Base-by-base conservation (phyloP, 2,113 vertebrate species). In the Saimiri boliviensis region DNA sequence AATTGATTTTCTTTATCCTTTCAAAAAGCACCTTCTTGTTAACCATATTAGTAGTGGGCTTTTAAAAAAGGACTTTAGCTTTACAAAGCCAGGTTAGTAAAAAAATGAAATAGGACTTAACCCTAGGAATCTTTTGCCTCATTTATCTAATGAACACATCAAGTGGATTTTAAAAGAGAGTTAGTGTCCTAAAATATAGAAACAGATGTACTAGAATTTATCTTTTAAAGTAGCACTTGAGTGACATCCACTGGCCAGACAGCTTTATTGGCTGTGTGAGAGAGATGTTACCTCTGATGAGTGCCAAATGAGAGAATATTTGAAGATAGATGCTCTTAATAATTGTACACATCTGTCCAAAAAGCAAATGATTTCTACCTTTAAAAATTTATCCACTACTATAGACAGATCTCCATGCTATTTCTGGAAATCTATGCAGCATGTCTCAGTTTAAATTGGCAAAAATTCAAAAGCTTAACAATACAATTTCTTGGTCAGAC, bases 241-340 rank as follows among this genome's bases (percentile, higher is more conserved):
- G 98, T 97, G 98, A 97, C 98, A 95, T 86, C 98, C 73, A 70
- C 97, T 98, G 98, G 94, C 86, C 77, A 93, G 49, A 92, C 52
- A 45, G 60, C 25, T 42, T 73, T 23, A n/a, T 79, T 66, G 94
- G 35, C n/a, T 27, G 0, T 14, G 52, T 19, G 71, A 74, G 47
- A 63, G 58, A 20, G 11, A 6, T 8, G 6, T 47, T 27, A 32
- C 8, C n/a, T 17, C 40, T 30, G 30, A 14, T 4, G 30, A 42
- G 63, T 37, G 40, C 54, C 71, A 58, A 37, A 47, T 7, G 6
- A 49, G 54, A 66, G 45, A 81, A 35, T 19, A 25, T 13, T 21
- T 0, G 3, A 49, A 52, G 66, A 45, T 19, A 84, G 21, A 86
- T 3, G 25, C 14, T 83, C 20, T 81, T 40, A 37, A n/a, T 9